phyloP scores from a whole-genome alignment of 1,140 invertebrate species.

The Doryteuthis pealeii region DNA sequence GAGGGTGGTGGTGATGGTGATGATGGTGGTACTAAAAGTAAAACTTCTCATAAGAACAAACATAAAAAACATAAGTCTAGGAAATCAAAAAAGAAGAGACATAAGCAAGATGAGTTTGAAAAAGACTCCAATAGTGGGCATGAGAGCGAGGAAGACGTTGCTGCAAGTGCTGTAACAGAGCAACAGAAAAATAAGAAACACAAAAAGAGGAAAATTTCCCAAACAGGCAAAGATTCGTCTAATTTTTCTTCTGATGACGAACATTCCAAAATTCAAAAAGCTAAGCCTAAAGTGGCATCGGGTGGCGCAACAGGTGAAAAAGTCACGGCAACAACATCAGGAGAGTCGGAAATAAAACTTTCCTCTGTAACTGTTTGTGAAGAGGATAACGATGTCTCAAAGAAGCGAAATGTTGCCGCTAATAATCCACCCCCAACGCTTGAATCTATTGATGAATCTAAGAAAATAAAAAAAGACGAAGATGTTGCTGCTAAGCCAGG shows the following conservation, averaged over 20 bases:
- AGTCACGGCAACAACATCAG: not conserved
- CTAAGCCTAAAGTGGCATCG: not conserved
- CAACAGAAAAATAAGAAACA: not conserved
- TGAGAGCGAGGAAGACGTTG: not conserved
- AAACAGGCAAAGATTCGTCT: not conserved
- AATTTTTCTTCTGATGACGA: not conserved
- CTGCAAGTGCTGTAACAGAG: not conserved
- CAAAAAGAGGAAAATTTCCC: not conserved
- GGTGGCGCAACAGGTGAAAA: not conserved
- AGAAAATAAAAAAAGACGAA: not conserved
- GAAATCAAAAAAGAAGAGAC: constrained; percentile 13
- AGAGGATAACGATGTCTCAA: not conserved
- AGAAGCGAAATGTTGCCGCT: not conserved
- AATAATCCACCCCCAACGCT: not conserved
- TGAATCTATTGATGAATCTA: constrained; percentile 3
- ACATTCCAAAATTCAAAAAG: not conserved
- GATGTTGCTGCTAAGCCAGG: not conserved
- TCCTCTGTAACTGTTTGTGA: not conserved
- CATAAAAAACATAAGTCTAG: constrained; percentile 14
- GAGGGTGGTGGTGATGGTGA: no score
- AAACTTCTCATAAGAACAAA: not conserved
- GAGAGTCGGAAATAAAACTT: not conserved
- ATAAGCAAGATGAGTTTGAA: not conserved
- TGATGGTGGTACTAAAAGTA: not conserved
- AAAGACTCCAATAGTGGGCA: not conserved